phyloP scores from a whole-genome alignment of 2,888 invertebrate species.

The Diplazon laetatorius region DNA sequence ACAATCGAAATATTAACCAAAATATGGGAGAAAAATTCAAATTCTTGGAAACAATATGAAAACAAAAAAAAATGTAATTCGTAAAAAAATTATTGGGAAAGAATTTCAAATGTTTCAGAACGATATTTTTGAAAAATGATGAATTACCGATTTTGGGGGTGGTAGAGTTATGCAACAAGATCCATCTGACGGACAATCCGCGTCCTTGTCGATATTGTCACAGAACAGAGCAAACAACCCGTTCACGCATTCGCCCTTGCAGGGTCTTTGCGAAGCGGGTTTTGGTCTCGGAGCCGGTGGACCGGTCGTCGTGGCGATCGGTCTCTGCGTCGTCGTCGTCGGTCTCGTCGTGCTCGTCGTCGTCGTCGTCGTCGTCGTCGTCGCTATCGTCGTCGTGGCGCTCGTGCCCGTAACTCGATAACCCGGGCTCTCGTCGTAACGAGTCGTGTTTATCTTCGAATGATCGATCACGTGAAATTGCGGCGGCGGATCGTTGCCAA shows the following conservation, averaged over 20 bases:
- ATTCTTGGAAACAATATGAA: no score
- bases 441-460: slow-evolving; percentile 77
- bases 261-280: slow-evolving; percentile 84
- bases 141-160: slow-evolving; percentile 75
- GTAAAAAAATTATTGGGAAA: no score
- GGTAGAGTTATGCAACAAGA: slow-evolving; percentile 90
- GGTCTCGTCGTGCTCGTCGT: slow-evolving; percentile 75
- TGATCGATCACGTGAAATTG: slow-evolving; percentile 89
- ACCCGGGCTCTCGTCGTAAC: slow-evolving; percentile 73
- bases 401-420: slow-evolving; percentile 82
- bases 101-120: no score
- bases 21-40: no score
- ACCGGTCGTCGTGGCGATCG: slow-evolving; percentile 51
- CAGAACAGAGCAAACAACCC: slow-evolving; percentile 93
- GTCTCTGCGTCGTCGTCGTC: slow-evolving; percentile 78
- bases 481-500: slow-evolving; percentile 88
- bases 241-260: slow-evolving; percentile 93
- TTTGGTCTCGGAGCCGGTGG: slow-evolving; percentile 80
- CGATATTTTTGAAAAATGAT: background rate
- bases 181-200: slow-evolving; percentile 83
- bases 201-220: slow-evolving; percentile 92
- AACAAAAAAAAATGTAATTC: no score
- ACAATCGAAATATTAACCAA: no score
- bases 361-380: slow-evolving; percentile 75
- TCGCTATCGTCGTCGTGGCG: slow-evolving; percentile 76